Percentiles rank a stretch among this genome's conserved stretches.
phyloP scores from a whole-genome alignment of 2,797 vertebrate species.

The Dermochelys coriacea region DNA sequence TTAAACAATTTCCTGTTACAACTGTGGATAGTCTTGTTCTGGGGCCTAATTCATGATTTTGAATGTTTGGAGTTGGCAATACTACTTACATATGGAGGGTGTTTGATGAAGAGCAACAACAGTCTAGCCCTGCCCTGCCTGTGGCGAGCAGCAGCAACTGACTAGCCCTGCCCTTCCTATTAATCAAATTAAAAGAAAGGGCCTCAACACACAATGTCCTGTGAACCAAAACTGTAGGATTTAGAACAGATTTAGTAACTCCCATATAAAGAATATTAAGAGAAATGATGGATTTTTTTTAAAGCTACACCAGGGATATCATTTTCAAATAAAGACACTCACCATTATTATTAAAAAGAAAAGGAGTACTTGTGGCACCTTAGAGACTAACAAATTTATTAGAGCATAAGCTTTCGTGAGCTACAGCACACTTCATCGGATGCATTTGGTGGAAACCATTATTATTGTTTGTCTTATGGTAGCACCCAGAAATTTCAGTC shows the following conservation, averaged over 20 bases:
- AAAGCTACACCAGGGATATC: not conserved
- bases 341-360: not conserved
- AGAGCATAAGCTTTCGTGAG: too few relatives aligned
- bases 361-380: too few relatives aligned
- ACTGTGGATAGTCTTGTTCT: not conserved
- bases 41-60: not conserved
- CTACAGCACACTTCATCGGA: too few relatives aligned
- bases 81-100: not conserved
- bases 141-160: not conserved
- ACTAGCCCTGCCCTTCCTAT: not conserved
- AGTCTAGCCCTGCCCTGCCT: not conserved
- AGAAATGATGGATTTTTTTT: constrained; percentile 33
- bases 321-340: not conserved
- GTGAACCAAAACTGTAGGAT: not conserved
- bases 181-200: not conserved
- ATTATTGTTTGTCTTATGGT: not conserved
- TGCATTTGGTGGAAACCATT: too few relatives aligned
- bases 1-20: not conserved
- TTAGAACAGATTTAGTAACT: not conserved
- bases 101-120: not conserved
- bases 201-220: not conserved
- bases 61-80: not conserved
- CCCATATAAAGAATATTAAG: not conserved
- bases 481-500: not conserved
- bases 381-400: too few relatives aligned